Percentiles rank a stretch among this genome's conserved stretches.
These are phyloP conservation scores for Tragelaphus buxtoni DNA, from an alignment of 2,113 vertebrate species.

Conservation along the genomic window DNA sequence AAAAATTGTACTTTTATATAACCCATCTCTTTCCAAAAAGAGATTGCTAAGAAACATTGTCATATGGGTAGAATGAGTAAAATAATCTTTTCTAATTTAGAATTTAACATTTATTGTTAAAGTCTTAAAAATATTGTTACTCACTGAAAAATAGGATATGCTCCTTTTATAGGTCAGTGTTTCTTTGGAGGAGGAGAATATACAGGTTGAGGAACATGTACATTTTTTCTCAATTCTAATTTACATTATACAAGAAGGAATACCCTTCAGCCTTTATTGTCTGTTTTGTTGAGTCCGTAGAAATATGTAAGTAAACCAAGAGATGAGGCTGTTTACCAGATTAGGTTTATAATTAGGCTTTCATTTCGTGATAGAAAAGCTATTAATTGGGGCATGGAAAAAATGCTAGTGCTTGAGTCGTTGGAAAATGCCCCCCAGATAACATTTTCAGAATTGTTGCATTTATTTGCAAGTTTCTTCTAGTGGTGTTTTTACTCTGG, in stretches of 20 bases:
- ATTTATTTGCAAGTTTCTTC: conserved; percentile 20
- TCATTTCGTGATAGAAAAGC: conserved; percentile 10
- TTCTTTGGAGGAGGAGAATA: neutral
- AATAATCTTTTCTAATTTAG: neutral
- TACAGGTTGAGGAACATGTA: neutral
- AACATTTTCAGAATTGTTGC: neutral
- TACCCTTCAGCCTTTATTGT: neutral
- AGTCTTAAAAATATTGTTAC: neutral
- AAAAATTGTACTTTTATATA: neutral
- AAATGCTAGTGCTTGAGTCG: neutral
- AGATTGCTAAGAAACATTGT: neutral
- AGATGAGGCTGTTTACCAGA: neutral
- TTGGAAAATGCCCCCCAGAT: neutral
- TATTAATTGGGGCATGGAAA: neutral
- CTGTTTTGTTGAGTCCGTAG: neutral
- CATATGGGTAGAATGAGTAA: neutral
- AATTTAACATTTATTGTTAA: conserved; percentile 6
- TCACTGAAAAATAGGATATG: neutral
- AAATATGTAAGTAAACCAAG: neutral
- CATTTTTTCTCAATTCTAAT: neutral
- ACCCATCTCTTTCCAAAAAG: neutral
- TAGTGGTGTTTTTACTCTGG: neutral
- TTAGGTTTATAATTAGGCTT: neutral
- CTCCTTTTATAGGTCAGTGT: neutral
- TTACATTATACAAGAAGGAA: conserved; percentile 4